phyloP scores from a whole-genome alignment of 2,888 invertebrate species.

The Amphipoea oculea region DNA sequence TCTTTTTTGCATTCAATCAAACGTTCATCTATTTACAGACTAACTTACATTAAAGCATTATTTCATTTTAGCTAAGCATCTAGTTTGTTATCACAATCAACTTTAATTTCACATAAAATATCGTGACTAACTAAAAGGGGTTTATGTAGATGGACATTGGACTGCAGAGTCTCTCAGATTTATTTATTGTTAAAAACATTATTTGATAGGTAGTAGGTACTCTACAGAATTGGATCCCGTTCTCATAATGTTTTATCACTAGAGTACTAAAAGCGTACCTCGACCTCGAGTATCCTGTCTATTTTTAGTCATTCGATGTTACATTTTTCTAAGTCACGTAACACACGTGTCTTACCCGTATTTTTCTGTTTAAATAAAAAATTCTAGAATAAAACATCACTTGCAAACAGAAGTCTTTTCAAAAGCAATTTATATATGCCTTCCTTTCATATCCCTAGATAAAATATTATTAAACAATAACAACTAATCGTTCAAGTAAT shows the following conservation, averaged over 20 bases:
- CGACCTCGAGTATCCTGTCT: background rate
- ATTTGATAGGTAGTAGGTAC: background rate
- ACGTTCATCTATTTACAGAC: constrained; percentile 18
- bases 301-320: background rate
- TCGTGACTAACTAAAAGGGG: background rate
- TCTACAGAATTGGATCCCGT: background rate
- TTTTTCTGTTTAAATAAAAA: too few relatives aligned
- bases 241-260: background rate
- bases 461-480: background rate
- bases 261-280: background rate
- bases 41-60: too few relatives aligned
- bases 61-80: constrained; percentile 38
- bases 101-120: constrained; percentile 4
- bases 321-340: too few relatives aligned
- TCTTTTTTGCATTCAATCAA: constrained; percentile 8
- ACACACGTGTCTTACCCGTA: too few relatives aligned
- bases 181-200: constrained; percentile 1
- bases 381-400: background rate
- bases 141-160: background rate
- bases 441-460: too few relatives aligned
- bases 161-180: background rate
- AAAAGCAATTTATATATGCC: background rate
- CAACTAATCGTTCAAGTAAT: background rate
- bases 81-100: background rate
- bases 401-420: background rate